Evolutionary conservation across 2,888 invertebrate species (phyloP).

Genomic region (Lasioglossum zephyrum): DNA sequence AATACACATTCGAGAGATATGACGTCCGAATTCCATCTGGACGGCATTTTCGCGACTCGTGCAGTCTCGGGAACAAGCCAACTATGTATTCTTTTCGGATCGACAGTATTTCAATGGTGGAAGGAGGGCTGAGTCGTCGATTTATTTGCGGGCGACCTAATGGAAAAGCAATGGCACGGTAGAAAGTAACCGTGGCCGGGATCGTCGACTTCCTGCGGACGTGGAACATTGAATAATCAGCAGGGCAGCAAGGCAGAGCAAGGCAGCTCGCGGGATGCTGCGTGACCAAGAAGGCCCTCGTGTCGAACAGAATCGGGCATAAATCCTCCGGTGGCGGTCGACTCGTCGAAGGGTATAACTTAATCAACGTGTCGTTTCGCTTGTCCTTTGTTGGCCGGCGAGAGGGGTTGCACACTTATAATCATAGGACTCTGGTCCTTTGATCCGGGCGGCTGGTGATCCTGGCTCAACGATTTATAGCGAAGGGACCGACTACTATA

Average conservation of each 20-base stretch:
- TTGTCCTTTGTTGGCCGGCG: conserved; percentile 19
- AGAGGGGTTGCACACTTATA: conserved; percentile 22
- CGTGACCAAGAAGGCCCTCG: conserved; percentile 4
- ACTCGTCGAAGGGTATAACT: conserved; percentile 54
- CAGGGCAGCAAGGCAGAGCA: background rate
- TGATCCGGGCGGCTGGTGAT: conserved; percentile 7
- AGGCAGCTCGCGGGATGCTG: background rate
- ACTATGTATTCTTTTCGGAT: no score
- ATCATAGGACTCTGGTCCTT: conserved; percentile 21
- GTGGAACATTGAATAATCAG: conserved; percentile 17
- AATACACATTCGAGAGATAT: no score
- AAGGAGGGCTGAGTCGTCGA: background rate
- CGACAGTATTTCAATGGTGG: background rate
- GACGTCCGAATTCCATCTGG: background rate
- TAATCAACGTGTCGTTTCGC: conserved; percentile 49
- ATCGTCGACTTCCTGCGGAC: conserved; percentile 28
- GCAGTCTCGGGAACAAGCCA: no score
- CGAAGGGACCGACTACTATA: background rate
- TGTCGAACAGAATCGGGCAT: conserved; percentile 53
- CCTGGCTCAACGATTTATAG: conserved; percentile 18
- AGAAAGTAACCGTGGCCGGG: conserved; percentile 16
- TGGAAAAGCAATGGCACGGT: background rate
- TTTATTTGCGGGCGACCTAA: background rate
- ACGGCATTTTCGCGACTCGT: background rate
- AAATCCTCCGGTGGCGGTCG: conserved; percentile 59